Base-by-base conservation (phyloP, 2,888 invertebrate genomes). In the Nowickia ferox region DNA sequence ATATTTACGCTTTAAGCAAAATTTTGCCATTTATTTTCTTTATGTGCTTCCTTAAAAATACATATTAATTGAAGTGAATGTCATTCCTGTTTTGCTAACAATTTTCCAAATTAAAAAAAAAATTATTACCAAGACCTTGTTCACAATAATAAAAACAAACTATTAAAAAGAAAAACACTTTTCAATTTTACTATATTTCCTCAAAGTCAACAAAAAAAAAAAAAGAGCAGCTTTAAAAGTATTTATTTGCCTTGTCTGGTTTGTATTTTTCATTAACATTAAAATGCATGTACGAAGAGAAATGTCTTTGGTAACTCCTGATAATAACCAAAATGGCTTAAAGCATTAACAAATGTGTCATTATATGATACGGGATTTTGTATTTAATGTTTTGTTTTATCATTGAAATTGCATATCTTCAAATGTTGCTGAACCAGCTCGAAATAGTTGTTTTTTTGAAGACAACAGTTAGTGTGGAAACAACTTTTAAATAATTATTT, bases 401-500 rank as follows among this genome's bases (percentile, higher is more conserved):
- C n/a, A 38, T 68, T 38, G 51, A 66, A 77, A 68, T 59, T 61
- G 61, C 40, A 46, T 77, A 48, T 17, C 38, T 38, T 38, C 55
- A 9, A 66, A 81, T 68, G 81, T 40, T 61, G 75, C 53, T 75
- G 75, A 61, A 81, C 74, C 75, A 55, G 81, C 38, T 69, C 10
- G 42, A 51, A 80, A 72, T 19, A 38, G 30, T 65, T 72, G 40
- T 80, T 38, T 53, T 55, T 19, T 30, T 59, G 8, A 51, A 81
- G 59, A 51, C 51, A 44, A 6, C 74, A 68, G n/a, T 61, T 75
- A 61, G 53, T 40, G 61, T 69, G 11, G 68, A 66, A 66, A 74
- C 66, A 75, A 22, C 59, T 81, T 81, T 75, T 69, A 75, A 81
- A 66, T 81, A 81, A 81, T 81, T 81, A 81, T 74, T 59, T 66